Conservation (phyloP, 30 jellyfish, hydroid and myxozoan species). For the Sanderia malayensis region DNA sequence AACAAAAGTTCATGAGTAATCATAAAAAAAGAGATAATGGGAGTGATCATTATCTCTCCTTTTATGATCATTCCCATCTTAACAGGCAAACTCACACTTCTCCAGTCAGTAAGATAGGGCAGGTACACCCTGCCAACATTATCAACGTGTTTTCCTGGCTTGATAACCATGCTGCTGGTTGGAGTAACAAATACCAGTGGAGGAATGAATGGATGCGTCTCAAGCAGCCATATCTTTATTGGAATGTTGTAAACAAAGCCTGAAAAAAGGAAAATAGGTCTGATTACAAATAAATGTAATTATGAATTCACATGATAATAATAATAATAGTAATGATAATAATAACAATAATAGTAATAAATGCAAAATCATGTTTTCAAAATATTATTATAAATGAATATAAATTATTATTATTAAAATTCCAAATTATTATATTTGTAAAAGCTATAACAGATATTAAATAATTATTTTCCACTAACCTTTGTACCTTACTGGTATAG, state of each 20-base stretch:
- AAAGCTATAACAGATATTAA: too few species aligned
- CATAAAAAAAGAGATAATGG: too few species aligned
- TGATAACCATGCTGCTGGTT: constrained; percentile 85
- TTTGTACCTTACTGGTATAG: constrained; percentile 69
- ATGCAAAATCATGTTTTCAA: background rate
- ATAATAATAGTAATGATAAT: background rate
- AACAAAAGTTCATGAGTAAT: too few species aligned
- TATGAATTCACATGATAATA: background rate
- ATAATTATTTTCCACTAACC: constrained; percentile 43
- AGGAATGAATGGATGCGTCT: constrained; percentile 57
- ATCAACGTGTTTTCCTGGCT: constrained; percentile 87
- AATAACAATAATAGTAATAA: too few species aligned
- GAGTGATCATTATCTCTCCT: too few species aligned
- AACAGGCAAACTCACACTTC: constrained; percentile 61
- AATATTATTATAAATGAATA: background rate
- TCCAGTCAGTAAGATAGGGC: constrained; percentile 89
- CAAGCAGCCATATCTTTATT: constrained; percentile 67
- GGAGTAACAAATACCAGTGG: constrained; percentile 85
- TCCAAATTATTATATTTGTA: too few species aligned
- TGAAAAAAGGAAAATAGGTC: constrained; percentile 9
- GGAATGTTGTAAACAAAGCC: constrained; percentile 86
- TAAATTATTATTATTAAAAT: too few species aligned
- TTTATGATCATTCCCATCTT: too few species aligned
- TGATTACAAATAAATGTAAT: background rate
- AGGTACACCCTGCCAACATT: constrained; percentile 69